phyloP scores from a whole-genome alignment of 2,888 invertebrate species.

The Dolomedes plantarius region DNA sequence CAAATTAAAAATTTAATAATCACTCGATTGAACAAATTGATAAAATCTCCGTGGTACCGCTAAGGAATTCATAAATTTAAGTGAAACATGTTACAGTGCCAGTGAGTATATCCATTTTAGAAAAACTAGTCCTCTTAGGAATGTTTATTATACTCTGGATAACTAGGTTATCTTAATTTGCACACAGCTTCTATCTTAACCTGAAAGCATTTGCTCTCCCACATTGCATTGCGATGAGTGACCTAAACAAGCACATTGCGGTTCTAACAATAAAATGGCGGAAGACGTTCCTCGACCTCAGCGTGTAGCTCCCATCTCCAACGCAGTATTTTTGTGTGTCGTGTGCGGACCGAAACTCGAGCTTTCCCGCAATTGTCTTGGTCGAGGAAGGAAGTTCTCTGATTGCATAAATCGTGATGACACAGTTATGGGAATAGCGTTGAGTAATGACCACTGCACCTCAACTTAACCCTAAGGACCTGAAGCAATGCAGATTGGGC shows the following conservation, averaged over 20 bases:
- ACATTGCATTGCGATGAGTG: too few species aligned
- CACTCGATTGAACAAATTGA: too few species aligned
- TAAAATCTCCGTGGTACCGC: too few species aligned
- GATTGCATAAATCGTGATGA: conserved; percentile 8
- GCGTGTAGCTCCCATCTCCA: neutral
- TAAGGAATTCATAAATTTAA: too few species aligned
- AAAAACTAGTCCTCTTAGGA: too few species aligned
- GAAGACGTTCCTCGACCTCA: neutral
- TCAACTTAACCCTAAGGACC: neutral
- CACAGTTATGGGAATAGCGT: neutral
- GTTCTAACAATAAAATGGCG: neutral
- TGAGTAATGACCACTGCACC: neutral
- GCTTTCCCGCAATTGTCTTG: conserved; percentile 13
- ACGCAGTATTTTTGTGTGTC: neutral
- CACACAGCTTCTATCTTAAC: too few species aligned
- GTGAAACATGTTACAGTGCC: too few species aligned
- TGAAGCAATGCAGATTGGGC: neutral
- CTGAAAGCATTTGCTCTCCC: too few species aligned
- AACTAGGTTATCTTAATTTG: too few species aligned
- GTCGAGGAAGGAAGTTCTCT: neutral
- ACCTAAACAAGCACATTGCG: neutral
- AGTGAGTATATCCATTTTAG: too few species aligned
- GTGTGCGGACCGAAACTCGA: neutral
- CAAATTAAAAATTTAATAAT: too few species aligned
- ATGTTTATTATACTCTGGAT: too few species aligned